A percentile compares a stretch with the other conserved stretches of the same genome.
These are phyloP conservation scores for Paramuricea clavata DNA, from an alignment of 92 coral and sea anemone genomes.

Conservation along the genomic window DNA sequence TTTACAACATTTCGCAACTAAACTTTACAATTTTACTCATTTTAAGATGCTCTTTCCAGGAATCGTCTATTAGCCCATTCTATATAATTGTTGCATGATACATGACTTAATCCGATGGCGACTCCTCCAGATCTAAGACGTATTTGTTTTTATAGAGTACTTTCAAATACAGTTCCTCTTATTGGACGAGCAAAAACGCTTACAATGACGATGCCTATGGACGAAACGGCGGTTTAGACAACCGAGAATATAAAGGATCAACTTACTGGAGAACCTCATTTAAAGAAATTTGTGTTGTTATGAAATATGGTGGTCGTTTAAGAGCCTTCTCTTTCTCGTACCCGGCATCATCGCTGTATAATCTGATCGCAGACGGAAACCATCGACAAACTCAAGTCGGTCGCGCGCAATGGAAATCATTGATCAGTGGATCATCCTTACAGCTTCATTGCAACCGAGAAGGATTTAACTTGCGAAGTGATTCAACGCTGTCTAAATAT, in stretches of 20 bases:
- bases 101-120: too few relatives aligned
- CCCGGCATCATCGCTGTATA: slow-evolving; percentile 28
- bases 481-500: not conserved
- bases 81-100: too few relatives aligned
- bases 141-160: not conserved
- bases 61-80: too few relatives aligned
- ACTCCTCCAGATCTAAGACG: too few relatives aligned
- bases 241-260: slow-evolving; percentile 1
- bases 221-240: not conserved
- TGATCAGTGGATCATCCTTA: too few relatives aligned
- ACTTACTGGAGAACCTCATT: slow-evolving; percentile 16
- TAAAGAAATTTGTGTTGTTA: not conserved
- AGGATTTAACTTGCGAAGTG: not conserved
- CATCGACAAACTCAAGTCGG: slow-evolving; percentile 9
- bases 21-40: too few relatives aligned
- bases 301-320: not conserved
- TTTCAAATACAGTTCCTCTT: not conserved
- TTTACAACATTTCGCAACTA: too few relatives aligned
- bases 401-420: slow-evolving; percentile 29
- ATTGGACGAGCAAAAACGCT: not conserved
- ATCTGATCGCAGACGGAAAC: slow-evolving; percentile 24
- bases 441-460: too few relatives aligned
- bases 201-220: not conserved
- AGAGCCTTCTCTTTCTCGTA: slow-evolving; percentile 8
- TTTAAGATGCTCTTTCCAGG: too few relatives aligned